Conservation (phyloP, 2,888 invertebrate genomes). For the Cantharis lateralis region DNA sequence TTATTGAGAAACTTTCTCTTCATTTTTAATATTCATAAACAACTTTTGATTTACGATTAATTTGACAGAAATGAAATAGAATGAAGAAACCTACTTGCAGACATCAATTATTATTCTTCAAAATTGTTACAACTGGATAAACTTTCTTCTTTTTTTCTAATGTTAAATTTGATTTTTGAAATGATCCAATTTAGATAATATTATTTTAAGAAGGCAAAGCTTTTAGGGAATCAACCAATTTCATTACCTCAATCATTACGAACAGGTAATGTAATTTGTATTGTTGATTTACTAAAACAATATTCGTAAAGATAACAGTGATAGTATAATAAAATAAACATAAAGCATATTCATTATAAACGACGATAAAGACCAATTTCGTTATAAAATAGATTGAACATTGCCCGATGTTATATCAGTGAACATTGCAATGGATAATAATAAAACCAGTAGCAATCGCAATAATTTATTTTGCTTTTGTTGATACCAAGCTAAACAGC, state of each 20-base stretch:
- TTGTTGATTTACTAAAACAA: neutral
- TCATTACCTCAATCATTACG: neutral
- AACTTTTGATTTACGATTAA: neutral
- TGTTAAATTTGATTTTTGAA: neutral
- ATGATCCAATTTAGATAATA: neutral
- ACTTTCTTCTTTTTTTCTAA: too few species aligned
- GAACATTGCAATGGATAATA: too few species aligned
- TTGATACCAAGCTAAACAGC: too few species aligned
- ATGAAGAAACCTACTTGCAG: neutral
- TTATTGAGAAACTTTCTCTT: neutral
- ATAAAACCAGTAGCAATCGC: too few species aligned
- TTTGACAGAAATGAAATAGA: neutral
- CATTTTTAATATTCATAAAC: neutral
- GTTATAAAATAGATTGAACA: neutral
- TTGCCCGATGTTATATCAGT: neutral
- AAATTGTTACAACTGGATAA: too few species aligned
- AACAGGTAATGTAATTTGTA: neutral
- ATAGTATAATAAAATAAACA: neutral
- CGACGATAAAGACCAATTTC: neutral
- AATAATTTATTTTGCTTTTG: too few species aligned
- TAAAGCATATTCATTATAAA: neutral
- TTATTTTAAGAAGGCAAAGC: neutral
- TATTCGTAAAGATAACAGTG: neutral
- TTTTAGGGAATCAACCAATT: neutral
- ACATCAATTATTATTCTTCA: too few species aligned